Percentiles rank a stretch among this genome's conserved stretches.
Evolutionary conservation across 2,888 invertebrate species (phyloP).

Genomic region (Coleophora flavipennella): DNA sequence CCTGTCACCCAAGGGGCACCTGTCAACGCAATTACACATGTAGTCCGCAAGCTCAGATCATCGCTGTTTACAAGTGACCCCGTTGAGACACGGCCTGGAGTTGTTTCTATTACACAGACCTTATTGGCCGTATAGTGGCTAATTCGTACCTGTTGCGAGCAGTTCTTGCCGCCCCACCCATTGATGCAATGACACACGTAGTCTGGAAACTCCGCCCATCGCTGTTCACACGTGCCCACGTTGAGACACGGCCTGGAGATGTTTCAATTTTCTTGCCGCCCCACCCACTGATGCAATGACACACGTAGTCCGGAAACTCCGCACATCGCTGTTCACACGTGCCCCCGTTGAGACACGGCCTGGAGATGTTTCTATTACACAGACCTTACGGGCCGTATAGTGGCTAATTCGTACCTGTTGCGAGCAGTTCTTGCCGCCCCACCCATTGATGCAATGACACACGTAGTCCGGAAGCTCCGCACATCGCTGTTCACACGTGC

Average conservation of each 20-base stretch:
- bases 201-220: constrained; percentile 74
- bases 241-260: constrained; percentile 76
- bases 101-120: too few relatives aligned
- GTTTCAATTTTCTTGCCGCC: constrained; percentile 77
- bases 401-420: too few relatives aligned
- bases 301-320: constrained; percentile 74
- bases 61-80: constrained; percentile 78
- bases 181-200: constrained; percentile 80
- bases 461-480: constrained; percentile 72
- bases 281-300: constrained; percentile 79
- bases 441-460: constrained; percentile 80
- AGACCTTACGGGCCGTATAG: too few relatives aligned
- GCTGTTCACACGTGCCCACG: constrained; percentile 79
- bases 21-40: constrained; percentile 77
- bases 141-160: constrained; percentile 81
- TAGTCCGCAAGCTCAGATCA: constrained; percentile 77
- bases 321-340: constrained; percentile 79
- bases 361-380: constrained; percentile 41
- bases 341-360: constrained; percentile 82
- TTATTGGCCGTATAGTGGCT: too few relatives aligned
- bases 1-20: constrained; percentile 81
- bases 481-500: constrained; percentile 79
- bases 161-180: constrained; percentile 83
- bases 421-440: constrained; percentile 83
- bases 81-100: constrained; percentile 78